Percentiles rank a stretch among this genome's conserved stretches.
Conservation (phyloP, 2,113 vertebrate genomes). For the Hippocampus abdominalis region DNA sequence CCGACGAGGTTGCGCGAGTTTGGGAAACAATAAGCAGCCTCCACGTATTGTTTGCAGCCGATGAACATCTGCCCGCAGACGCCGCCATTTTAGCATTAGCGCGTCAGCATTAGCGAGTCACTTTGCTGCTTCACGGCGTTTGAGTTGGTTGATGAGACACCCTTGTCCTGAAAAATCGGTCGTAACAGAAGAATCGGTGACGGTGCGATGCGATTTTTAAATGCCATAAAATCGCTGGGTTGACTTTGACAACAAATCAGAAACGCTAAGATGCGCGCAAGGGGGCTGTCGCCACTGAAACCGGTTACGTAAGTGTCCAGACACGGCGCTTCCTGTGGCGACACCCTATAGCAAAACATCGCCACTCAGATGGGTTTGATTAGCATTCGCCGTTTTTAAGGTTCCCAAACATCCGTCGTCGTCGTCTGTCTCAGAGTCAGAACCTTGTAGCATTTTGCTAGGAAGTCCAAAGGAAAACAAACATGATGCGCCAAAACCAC, state of each 20-base stretch:
- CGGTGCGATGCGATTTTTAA: no score
- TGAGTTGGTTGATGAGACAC: background rate
- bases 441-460: background rate
- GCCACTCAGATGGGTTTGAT: background rate
- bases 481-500: background rate
- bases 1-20: slow-evolving; percentile 64
- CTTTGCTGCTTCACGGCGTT: background rate
- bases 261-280: background rate
- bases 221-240: no score
- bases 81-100: slow-evolving; percentile 45
- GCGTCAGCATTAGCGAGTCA: background rate
- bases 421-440: slow-evolving; percentile 1
- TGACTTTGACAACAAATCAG: no score
- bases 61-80: slow-evolving; percentile 67
- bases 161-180: no score
- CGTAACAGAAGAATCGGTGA: no score
- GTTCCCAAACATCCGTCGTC: slow-evolving; percentile 37
- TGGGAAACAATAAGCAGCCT: slow-evolving; percentile 73
- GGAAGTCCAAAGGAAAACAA: slow-evolving; percentile 55
- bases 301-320: background rate
- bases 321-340: background rate
- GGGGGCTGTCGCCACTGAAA: background rate
- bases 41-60: slow-evolving; percentile 59
- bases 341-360: background rate
- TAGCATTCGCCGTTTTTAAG: background rate